Percentiles rank a stretch among this genome's conserved stretches.
phyloP scores from a whole-genome alignment of 2,888 invertebrate genomes.

The Tachystola acroxantha region DNA sequence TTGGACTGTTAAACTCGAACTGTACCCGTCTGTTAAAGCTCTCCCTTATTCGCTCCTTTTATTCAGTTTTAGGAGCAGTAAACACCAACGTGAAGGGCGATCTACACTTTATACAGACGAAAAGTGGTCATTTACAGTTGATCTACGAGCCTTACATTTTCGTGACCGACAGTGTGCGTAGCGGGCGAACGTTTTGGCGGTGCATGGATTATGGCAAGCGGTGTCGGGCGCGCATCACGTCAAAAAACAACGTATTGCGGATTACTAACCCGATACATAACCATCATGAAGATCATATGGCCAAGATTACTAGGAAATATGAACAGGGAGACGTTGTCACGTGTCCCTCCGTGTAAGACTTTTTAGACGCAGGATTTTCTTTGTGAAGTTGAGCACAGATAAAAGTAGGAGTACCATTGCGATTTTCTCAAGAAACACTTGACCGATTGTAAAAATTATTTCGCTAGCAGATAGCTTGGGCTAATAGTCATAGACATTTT shows the following conservation, averaged over 20 bases:
- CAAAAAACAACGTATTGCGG: constrained; percentile 62
- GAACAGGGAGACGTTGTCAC: constrained; percentile 67
- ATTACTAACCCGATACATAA: constrained; percentile 71
- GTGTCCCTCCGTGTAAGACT: constrained; percentile 61
- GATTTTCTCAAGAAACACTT: no score
- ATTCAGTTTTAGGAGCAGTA: constrained; percentile 55
- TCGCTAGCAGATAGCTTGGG: no score
- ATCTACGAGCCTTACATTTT: constrained; percentile 71
- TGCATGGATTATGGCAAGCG: constrained; percentile 72
- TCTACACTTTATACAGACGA: constrained; percentile 70
- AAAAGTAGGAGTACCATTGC: no score
- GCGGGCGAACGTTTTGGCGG: constrained; percentile 71
- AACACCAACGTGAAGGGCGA: constrained; percentile 53
- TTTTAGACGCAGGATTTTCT: no score
- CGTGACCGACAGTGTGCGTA: constrained; percentile 70
- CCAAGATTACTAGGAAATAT: constrained; percentile 63
- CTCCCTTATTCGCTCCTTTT: constrained; percentile 10
- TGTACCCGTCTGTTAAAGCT: neutral
- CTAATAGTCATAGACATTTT: no score
- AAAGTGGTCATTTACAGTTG: constrained; percentile 68
- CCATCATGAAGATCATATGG: constrained; percentile 59
- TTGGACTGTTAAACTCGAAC: neutral
- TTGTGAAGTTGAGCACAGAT: no score
- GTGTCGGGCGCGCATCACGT: constrained; percentile 70
- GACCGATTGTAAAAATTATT: no score